Evolutionary conservation across 2,888 invertebrate species (phyloP).

Genomic region (Tinea semifulvella): DNA sequence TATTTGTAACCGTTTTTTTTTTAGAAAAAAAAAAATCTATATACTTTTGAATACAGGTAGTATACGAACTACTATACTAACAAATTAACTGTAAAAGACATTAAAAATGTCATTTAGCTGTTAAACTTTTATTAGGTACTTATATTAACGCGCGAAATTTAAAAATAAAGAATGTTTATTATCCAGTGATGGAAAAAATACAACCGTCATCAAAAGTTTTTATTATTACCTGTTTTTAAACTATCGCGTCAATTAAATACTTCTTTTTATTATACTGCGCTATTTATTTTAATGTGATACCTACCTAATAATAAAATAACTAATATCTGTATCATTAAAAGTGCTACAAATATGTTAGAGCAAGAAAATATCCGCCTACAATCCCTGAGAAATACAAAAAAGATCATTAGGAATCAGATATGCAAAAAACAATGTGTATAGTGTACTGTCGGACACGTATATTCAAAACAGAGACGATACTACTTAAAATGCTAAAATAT

Average conservation of each 20-base stretch:
- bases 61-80: too few relatives aligned
- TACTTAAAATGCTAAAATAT: too few relatives aligned
- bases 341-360: background rate
- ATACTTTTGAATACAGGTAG: background rate
- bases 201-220: background rate
- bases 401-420: background rate
- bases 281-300: too few relatives aligned
- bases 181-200: background rate
- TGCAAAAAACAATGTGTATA: too few relatives aligned
- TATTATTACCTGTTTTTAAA: too few relatives aligned
- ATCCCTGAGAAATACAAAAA: background rate
- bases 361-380: background rate
- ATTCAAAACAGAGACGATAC: too few relatives aligned
- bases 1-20: background rate
- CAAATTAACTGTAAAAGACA: too few relatives aligned
- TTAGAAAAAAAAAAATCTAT: background rate
- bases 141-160: background rate
- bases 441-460: too few relatives aligned
- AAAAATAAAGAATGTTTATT: slow-evolving; percentile 9
- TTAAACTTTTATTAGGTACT: too few relatives aligned
- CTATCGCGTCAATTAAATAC: too few relatives aligned
- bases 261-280: too few relatives aligned
- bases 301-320: slow-evolving; percentile 7
- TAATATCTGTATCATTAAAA: slow-evolving; percentile 3
- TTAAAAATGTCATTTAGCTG: too few relatives aligned